These are phyloP conservation scores for Solenopsis fugax DNA, from an alignment of 1,140 invertebrate species.

Conservation along the genomic window DNA sequence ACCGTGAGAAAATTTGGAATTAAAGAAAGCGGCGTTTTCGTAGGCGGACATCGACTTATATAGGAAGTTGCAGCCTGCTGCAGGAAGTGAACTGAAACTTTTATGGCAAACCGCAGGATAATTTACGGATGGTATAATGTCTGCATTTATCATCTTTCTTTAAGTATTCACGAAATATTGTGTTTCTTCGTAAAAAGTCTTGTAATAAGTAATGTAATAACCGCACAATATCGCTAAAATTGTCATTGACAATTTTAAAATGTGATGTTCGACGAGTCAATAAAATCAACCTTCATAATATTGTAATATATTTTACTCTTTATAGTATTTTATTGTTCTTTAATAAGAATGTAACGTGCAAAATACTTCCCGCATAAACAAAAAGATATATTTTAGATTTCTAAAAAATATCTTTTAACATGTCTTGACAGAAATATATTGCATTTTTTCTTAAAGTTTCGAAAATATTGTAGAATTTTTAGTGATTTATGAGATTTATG, in stretches of 20 bases:
- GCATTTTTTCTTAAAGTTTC: no score
- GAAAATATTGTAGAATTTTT: no score
- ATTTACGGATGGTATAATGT: conserved; percentile 27
- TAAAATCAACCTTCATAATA: not conserved
- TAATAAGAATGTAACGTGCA: not conserved
- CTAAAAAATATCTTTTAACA: no score
- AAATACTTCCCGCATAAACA: not conserved
- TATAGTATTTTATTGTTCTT: not conserved
- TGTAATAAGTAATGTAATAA: conserved; percentile 10
- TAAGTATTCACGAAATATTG: not conserved
- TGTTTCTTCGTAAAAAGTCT: not conserved
- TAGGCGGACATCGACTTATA: not conserved
- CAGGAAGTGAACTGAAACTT: conserved; percentile 6
- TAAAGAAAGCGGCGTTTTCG: conserved; percentile 25
- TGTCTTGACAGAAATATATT: no score
- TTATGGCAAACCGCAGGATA: conserved; percentile 19
- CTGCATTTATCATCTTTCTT: conserved; percentile 16
- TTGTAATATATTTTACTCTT: not conserved
- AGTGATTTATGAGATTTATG: no score
- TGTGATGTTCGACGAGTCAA: not conserved
- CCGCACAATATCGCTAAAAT: not conserved
- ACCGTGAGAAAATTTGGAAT: conserved; percentile 2
- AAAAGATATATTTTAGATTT: no score
- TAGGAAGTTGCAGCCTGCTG: conserved; percentile 2
- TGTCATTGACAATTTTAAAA: not conserved